Evolutionary conservation across 2,797 vertebrate genomes (phyloP).

Genomic region (Malurus splendens): DNA sequence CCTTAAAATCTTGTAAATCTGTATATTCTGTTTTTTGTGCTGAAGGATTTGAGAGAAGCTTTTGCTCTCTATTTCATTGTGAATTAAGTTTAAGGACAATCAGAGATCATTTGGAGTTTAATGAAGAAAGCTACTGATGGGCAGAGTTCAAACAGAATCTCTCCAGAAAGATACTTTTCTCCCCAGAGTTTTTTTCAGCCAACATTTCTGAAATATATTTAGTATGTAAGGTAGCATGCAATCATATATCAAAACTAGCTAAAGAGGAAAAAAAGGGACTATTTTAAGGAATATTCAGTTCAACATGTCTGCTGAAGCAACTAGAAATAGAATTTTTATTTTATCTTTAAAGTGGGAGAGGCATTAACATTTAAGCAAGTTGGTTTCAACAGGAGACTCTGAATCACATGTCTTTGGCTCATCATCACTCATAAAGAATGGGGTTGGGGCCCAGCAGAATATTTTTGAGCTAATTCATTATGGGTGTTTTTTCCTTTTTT

Average conservation of each 20-base stretch:
- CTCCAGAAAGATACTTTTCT: neutral
- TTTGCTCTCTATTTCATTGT: neutral
- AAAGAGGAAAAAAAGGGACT: neutral
- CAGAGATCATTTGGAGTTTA: neutral
- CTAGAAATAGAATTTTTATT: neutral
- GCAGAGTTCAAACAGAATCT: neutral
- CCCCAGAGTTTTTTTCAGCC: neutral
- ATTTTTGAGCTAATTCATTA: slow-evolving; percentile 72
- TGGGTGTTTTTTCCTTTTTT: neutral
- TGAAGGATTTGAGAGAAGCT: neutral
- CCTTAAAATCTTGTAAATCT: neutral
- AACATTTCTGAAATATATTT: neutral
- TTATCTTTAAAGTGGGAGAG: slow-evolving; percentile 5
- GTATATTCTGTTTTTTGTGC: neutral
- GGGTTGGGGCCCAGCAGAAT: slow-evolving; percentile 64
- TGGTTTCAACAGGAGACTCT: slow-evolving; percentile 48
- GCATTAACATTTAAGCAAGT: slow-evolving; percentile 48
- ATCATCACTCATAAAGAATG: slow-evolving; percentile 61
- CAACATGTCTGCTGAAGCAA: slow-evolving; percentile 15
- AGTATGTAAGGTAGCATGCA: neutral
- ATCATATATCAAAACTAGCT: neutral
- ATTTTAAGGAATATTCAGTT: neutral
- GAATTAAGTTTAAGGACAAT: neutral
- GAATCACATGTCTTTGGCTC: slow-evolving; percentile 51
- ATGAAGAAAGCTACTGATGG: neutral